phyloP scores from a whole-genome alignment of 2,113 vertebrate genomes.

The Theristicus caerulescens region DNA sequence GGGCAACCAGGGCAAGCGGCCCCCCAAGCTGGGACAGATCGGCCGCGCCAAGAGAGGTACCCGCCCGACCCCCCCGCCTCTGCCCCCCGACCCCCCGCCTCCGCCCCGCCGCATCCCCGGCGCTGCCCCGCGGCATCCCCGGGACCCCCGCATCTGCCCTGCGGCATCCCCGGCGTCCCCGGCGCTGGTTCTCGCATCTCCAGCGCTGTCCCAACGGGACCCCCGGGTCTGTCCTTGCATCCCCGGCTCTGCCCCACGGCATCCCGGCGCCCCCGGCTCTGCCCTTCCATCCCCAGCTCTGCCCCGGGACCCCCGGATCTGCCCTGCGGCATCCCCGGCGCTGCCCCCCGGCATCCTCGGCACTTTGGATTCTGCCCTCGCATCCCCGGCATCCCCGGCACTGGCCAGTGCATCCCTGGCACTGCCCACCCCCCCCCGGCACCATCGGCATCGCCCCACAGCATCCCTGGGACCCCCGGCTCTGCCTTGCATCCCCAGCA shows the following conservation, averaged over 20 bases:
- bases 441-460: not conserved
- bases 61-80: not conserved
- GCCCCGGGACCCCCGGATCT: not conserved
- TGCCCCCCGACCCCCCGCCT: not conserved
- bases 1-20: slow-evolving; percentile 93
- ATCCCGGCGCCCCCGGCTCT: not conserved
- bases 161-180: too few relatives aligned
- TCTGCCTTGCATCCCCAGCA: not conserved
- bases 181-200: not conserved
- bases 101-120: too few relatives aligned
- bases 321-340: not conserved
- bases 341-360: not conserved
- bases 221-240: not conserved
- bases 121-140: too few relatives aligned
- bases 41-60: slow-evolving; percentile 96
- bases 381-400: not conserved
- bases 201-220: not conserved
- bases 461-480: not conserved
- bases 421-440: not conserved
- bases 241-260: not conserved
- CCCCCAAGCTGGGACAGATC: slow-evolving; percentile 96
- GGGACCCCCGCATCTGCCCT: too few relatives aligned
- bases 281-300: not conserved
- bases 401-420: not conserved
- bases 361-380: not conserved